A percentile compares a stretch with the other conserved stretches of the same genome.
Conservation (phyloP, 2,113 vertebrate species). For the Shinisaurus crocodilurus region DNA sequence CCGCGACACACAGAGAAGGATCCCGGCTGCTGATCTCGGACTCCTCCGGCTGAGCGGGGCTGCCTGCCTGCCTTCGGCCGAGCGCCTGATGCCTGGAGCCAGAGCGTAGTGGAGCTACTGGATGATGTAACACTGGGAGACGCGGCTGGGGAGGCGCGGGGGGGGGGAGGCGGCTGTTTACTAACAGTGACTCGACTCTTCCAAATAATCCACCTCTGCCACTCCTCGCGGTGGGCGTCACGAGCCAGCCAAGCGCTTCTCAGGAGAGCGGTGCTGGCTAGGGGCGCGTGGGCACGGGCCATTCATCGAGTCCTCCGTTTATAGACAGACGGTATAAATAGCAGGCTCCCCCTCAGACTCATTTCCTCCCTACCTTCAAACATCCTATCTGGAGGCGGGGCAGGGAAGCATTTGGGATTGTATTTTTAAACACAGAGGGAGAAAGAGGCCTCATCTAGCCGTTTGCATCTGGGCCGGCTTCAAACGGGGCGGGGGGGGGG, state of each 20-base stretch:
- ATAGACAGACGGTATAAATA: conserved; percentile 15
- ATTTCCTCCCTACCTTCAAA: not conserved
- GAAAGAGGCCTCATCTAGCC: not conserved
- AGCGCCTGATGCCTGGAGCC: not conserved
- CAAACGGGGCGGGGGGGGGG: not conserved
- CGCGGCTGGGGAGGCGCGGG: not conserved
- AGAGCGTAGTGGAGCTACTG: not conserved
- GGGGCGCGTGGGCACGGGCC: not conserved
- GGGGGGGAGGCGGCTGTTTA: not conserved
- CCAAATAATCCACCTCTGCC: not conserved
- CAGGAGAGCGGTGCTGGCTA: not conserved
- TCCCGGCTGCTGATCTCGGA: not conserved
- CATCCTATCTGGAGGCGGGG: not conserved
- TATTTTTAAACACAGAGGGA: not conserved
- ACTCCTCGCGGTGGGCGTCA: not conserved
- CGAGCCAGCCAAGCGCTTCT: not conserved
- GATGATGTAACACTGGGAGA: not conserved
- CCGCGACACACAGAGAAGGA: not conserved
- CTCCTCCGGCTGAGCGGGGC: not conserved
- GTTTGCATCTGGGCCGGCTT: not conserved
- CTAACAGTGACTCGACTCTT: not conserved
- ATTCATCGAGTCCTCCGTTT: not conserved
- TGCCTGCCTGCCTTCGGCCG: not conserved
- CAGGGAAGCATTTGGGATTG: not conserved
- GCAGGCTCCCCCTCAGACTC: not conserved